Base-by-base conservation (phyloP, 1,140 invertebrate genomes). In the Lethrus apterus region DNA sequence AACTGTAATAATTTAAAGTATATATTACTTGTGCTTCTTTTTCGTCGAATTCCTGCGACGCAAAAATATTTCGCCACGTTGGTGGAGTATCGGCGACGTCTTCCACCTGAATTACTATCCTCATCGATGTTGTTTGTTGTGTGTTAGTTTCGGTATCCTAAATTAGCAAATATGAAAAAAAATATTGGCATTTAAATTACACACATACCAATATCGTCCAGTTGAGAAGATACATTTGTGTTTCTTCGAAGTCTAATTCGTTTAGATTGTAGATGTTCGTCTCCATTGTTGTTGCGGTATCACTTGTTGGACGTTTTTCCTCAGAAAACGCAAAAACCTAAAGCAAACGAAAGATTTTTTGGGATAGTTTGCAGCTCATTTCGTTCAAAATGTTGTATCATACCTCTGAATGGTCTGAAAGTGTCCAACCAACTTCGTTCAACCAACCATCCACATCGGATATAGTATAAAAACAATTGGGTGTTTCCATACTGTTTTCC, bases 1-100 rank as follows among this genome's bases (percentile, higher is more conserved):
- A 14, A 33, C 13, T 33, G 5, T 8, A 5, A 8, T 8, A 33
- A 33, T 33, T 9, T 33, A n/a, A n/a, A 8, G 4, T 14, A 41
- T 14, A 29, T 8, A 11, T 2, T 46, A 46, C 44, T 26, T 36
- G 32, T n/a, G 5, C 0, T 5, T 2, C n/a, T 36, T 26, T 18
- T 23, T 47, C 45, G 0, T 32, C 17, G 33, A 47, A 47, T 40
- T 40, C 9, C 23, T 31, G 0, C n/a, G 45, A 47, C 13, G 34
- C 11, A 21, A 47, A 47, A 13, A 47, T 43, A 11, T 9, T 19
- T 34, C 18, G 23, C 46, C 46, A 48, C 2, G 35, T 23, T 5
- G 46, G 46, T 9, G 14, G 19, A 1, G 0, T 3, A 43, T 48
- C 40, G 4, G 46, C 19, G 4, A 48, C 2, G 18, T 48, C 46